phyloP scores from a whole-genome alignment of 2,797 vertebrate genomes.

The Florisuga fusca region DNA sequence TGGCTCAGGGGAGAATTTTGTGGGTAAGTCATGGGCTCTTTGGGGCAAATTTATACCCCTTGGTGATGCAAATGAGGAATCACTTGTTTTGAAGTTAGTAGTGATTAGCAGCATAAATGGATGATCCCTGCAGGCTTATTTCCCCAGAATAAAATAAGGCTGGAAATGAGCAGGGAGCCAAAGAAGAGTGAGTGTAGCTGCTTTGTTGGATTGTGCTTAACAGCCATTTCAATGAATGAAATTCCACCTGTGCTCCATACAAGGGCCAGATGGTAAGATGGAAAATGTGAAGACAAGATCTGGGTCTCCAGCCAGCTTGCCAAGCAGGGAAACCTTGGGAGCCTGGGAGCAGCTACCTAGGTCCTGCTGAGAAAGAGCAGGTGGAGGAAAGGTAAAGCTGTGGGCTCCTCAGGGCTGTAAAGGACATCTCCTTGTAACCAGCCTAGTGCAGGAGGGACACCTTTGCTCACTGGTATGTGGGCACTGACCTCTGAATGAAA shows the following conservation, averaged over 20 bases:
- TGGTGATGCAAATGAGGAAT: constrained; percentile 8
- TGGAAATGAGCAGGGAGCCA: not conserved
- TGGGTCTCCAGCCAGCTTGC: not conserved
- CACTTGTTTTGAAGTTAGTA: not conserved
- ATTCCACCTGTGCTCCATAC: not conserved
- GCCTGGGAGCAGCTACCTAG: not conserved
- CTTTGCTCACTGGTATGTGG: not conserved
- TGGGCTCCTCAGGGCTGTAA: not conserved
- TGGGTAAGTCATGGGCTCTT: constrained; percentile 27
- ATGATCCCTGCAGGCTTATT: not conserved
- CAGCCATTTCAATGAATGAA: not conserved
- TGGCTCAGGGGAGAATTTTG: not conserved
- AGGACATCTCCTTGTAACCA: not conserved
- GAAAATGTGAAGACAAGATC: not conserved
- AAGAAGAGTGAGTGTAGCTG: not conserved
- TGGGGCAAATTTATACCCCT: constrained; percentile 19
- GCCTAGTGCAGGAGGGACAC: not conserved
- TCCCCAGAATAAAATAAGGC: not conserved
- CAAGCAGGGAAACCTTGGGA: not conserved
- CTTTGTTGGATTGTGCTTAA: not conserved
- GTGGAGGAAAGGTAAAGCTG: not conserved
- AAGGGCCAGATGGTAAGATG: not conserved
- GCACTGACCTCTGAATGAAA: not conserved
- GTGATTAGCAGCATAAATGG: not conserved
- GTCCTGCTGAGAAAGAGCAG: not conserved